phyloP scores from a whole-genome alignment of 2,888 invertebrate species.

The Sipha maydis region DNA sequence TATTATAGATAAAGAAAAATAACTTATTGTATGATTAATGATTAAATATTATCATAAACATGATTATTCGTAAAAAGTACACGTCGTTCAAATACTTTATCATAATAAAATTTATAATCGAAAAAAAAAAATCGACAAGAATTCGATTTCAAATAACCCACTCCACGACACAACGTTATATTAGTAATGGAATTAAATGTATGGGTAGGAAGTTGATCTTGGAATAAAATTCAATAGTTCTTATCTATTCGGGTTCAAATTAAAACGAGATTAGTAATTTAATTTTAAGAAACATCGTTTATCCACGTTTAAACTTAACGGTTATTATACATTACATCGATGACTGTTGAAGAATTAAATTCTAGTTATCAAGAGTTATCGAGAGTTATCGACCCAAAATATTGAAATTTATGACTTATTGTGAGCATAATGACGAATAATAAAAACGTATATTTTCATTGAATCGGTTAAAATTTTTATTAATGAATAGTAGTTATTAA shows the following conservation, averaged over 20 bases:
- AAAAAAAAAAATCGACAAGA: constrained; percentile 5
- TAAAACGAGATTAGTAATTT: too few relatives aligned
- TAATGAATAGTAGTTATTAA: not conserved
- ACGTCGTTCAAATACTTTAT: constrained; percentile 25
- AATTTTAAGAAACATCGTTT: too few relatives aligned
- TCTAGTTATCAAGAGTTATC: not conserved
- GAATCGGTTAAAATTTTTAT: not conserved
- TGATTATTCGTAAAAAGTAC: constrained; percentile 30
- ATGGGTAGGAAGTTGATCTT: too few relatives aligned
- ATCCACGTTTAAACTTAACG: too few relatives aligned
- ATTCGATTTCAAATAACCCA: constrained; percentile 19
- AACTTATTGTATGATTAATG: constrained; percentile 29
- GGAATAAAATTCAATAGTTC: too few relatives aligned
- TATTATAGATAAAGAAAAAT: constrained; percentile 41
- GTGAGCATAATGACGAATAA: not conserved
- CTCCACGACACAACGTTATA: not conserved
- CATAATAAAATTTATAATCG: not conserved
- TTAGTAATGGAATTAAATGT: not conserved
- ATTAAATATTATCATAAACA: constrained; percentile 28
- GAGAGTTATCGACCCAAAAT: not conserved
- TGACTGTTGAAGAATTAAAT: too few relatives aligned
- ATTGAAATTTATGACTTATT: not conserved
- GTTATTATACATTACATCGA: too few relatives aligned
- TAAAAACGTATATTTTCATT: not conserved
- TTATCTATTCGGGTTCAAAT: too few relatives aligned